phyloP scores from a whole-genome alignment of 2,113 vertebrate species.

The Brachionichthys hirsutus region DNA sequence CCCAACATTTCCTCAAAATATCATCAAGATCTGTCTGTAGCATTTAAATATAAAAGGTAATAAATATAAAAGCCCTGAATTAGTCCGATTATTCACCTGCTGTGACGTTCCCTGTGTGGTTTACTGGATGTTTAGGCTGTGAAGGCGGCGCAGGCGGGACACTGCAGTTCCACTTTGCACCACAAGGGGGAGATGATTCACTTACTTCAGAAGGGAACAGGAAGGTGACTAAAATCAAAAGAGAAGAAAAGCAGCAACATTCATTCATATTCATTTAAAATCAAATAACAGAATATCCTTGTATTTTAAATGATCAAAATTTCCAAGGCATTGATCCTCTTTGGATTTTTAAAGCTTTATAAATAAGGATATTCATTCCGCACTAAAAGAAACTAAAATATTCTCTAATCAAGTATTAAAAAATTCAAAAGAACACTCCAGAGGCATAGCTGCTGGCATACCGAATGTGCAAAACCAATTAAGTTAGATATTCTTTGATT shows the following conservation, averaged over 20 bases:
- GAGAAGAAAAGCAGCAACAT: conserved; percentile 8
- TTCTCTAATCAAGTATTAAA: conserved; percentile 1
- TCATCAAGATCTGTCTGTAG: no score
- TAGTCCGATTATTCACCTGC: conserved; percentile 44
- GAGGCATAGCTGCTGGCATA: neutral
- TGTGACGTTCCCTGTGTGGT: conserved; percentile 54
- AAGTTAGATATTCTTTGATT: neutral
- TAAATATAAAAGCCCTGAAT: neutral
- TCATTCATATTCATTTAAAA: neutral
- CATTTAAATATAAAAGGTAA: no score
- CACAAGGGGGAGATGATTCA: conserved; percentile 44
- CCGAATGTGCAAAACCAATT: conserved; percentile 5
- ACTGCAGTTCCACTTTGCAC: conserved; percentile 57
- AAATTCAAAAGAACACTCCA: neutral
- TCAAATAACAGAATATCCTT: no score
- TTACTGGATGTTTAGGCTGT: conserved; percentile 47
- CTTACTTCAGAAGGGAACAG: conserved; percentile 55
- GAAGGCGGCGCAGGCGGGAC: conserved; percentile 20
- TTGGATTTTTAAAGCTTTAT: neutral
- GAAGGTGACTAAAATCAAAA: conserved; percentile 65
- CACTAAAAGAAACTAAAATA: neutral
- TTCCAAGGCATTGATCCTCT: no score
- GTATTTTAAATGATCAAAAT: no score
- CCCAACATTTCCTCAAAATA: no score
- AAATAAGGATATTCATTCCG: neutral